Base-by-base conservation (phyloP, 2,797 vertebrate genomes). In the Calcarius lapponicus region DNA sequence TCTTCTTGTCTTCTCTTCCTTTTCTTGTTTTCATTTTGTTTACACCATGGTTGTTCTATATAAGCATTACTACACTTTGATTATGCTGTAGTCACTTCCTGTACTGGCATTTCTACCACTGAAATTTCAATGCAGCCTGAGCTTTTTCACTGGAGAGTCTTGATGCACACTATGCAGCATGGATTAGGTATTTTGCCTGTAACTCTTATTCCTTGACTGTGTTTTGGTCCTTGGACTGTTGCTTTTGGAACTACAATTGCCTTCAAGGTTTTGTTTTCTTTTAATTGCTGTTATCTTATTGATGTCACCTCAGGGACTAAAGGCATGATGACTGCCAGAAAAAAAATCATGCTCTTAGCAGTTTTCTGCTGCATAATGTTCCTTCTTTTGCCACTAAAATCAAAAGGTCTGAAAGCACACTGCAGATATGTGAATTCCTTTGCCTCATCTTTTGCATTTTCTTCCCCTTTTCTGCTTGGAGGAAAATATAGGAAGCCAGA, bases 91-190 rank as follows among this genome's bases (percentile, higher is more conserved):
- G 83, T 82, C 18, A 11, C 29, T 91, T 85, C 48, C 28, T 21
- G 1, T 73, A 19, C 17, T 58, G 48, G 9, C 17, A 5, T 62
- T n/a, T 56, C 32, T 56, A 66, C 34, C 18, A 20, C n/a, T 32
- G 51, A n/a, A 26, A 70, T 73, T 76, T 76, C 54, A 25, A 0
- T 42, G 56, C 1, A 7, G 10, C 15, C 25, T 51, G 8, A 40
- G 31, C 13, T 73, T 89, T 75, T 75, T 64, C 9, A 16, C 19
- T 80, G 29, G 22, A 10, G 15, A 7, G 20, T 53, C 36, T 53
- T 9, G 18, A 53, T 25, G 22, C 53, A 78, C n/a, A 40, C 9
- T 0, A 0, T 62, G 38, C 15, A 53, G 53, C 22, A 18, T 57
- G 40, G 36, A 8, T 71, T 80, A 18, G n/a, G 34, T 57, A 20